Percentiles rank a stretch among this genome's conserved stretches.
These are phyloP conservation scores for Camponotus fellah DNA, from an alignment of 2,888 invertebrate genomes.

Conservation along the genomic window DNA sequence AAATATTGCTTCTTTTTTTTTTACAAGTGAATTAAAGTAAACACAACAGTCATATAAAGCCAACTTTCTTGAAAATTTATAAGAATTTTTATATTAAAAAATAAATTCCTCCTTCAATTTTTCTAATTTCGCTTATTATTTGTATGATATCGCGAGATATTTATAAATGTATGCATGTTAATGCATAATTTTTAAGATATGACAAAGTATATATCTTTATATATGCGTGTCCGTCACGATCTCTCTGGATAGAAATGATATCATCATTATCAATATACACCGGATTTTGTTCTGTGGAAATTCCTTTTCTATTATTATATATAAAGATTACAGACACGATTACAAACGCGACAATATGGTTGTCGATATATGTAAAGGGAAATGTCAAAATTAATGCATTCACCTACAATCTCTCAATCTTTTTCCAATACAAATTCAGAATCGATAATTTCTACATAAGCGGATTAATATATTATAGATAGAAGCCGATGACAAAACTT, in stretches of 20 bases:
- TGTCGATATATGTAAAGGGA: not conserved
- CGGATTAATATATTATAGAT: not conserved
- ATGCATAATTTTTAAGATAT: not conserved
- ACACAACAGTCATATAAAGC: not conserved
- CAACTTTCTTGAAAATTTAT: not conserved
- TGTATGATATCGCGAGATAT: not conserved
- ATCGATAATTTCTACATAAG: not conserved
- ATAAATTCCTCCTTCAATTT: not conserved
- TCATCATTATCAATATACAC: conserved; percentile 15
- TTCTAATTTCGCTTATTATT: not conserved
- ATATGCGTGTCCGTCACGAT: not conserved
- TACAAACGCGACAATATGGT: too few species aligned
- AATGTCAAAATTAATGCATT: not conserved
- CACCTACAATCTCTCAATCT: not conserved
- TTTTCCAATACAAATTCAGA: not conserved
- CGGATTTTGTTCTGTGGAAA: not conserved
- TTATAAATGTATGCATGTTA: not conserved
- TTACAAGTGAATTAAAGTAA: not conserved
- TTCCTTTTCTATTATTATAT: conserved; percentile 6
- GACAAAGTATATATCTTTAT: not conserved
- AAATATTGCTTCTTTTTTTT: conserved; percentile 19
- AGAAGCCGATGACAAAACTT: not conserved
- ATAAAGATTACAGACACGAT: not conserved
- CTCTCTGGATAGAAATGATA: not conserved
- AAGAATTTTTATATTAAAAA: not conserved